Evolutionary conservation across 2,113 vertebrate genomes (phyloP).

Genomic region (Rutilus rutilus): DNA sequence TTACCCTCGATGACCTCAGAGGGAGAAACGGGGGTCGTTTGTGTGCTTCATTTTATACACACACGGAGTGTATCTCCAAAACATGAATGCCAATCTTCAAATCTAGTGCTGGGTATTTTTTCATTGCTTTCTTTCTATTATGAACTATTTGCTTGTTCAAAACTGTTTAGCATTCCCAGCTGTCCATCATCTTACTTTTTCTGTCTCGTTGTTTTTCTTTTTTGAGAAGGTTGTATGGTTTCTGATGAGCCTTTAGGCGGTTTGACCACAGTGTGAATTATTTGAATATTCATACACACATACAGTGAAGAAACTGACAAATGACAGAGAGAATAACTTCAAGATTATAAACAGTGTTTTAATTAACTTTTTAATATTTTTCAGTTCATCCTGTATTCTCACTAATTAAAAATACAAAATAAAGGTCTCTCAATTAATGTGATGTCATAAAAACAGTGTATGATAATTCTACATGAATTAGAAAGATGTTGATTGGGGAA

Average conservation of each 20-base stretch:
- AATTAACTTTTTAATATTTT: not conserved
- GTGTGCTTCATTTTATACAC: not conserved
- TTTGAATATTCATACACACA: not conserved
- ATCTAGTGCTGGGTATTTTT: not conserved
- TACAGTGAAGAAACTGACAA: not conserved
- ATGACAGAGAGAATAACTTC: not conserved
- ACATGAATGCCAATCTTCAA: not conserved
- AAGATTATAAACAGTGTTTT: not conserved
- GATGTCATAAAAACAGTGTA: too few species aligned
- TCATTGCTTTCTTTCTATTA: not conserved
- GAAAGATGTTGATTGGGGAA: not conserved
- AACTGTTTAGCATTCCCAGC: conserved; percentile 9
- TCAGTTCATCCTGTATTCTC: not conserved
- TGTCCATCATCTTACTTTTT: not conserved
- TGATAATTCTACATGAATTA: not conserved
- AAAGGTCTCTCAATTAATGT: too few species aligned
- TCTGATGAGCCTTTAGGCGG: not conserved
- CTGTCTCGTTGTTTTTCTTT: not conserved
- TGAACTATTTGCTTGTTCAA: not conserved
- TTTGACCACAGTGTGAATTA: not conserved
- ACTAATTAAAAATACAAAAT: not conserved
- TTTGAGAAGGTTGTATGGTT: conserved; percentile 6
- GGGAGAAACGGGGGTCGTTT: too few species aligned
- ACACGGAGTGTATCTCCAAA: not conserved
- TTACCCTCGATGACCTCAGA: not conserved